A percentile compares a stretch with the other conserved stretches of the same genome.
Conservation (phyloP, 2,888 invertebrate genomes). For the Gymnoscelis rufifasciata region DNA sequence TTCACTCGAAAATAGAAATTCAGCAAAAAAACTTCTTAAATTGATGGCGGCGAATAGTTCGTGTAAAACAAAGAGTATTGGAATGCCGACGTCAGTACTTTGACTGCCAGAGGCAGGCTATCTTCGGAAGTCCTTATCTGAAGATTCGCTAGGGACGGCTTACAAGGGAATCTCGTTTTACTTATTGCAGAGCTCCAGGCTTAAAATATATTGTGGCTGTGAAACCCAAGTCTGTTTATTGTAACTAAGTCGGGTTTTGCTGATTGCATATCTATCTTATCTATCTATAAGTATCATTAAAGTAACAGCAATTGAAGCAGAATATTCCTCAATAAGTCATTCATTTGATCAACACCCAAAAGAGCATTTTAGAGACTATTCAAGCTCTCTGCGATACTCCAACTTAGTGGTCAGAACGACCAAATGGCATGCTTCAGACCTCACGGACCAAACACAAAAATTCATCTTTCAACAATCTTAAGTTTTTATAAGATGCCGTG, state of each 20-base stretch:
- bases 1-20: constrained; percentile 1
- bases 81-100: constrained; percentile 19
- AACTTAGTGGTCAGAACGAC: background rate
- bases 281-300: no score
- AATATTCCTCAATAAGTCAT: no score
- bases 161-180: constrained; percentile 38
- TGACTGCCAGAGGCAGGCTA: constrained; percentile 17
- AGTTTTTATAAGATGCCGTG: background rate
- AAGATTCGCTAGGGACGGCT: constrained; percentile 30
- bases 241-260: constrained; percentile 11
- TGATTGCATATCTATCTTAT: constrained; percentile 3
- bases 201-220: constrained; percentile 36
- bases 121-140: constrained; percentile 39
- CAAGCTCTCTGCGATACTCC: background rate
- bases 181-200: constrained; percentile 39
- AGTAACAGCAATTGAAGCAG: no score
- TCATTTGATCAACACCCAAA: no score
- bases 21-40: constrained; percentile 9
- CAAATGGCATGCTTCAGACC: no score
- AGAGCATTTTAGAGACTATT: no score
- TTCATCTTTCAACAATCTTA: background rate
- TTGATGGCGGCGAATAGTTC: constrained; percentile 9
- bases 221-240: constrained; percentile 16
- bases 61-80: constrained; percentile 15
- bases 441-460: background rate